Percentiles rank a stretch among this genome's conserved stretches.
Evolutionary conservation across 2,888 invertebrate genomes (phyloP).

Genomic region (Stenodema calcarata): DNA sequence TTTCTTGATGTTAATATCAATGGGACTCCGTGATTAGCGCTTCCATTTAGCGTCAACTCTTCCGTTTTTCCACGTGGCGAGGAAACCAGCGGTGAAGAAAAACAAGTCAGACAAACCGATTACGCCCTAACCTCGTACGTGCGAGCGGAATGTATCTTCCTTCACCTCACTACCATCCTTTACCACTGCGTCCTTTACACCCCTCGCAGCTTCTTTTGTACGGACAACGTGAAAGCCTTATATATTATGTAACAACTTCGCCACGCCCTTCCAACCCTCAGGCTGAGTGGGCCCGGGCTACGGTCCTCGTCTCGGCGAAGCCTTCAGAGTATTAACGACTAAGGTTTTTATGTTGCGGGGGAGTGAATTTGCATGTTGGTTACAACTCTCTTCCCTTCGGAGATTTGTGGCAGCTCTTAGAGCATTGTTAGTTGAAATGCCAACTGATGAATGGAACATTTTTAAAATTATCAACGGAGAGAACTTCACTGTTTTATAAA

Average conservation of each 20-base stretch:
- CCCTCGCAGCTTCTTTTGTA: background rate
- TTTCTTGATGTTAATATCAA: no score
- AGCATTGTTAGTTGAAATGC: no score
- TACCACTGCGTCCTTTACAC: background rate
- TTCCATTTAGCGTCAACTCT: no score
- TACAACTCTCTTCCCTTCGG: no score
- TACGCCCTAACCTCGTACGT: slow-evolving; percentile 14
- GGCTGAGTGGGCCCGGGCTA: background rate
- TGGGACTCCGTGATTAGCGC: no score
- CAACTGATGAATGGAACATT: no score
- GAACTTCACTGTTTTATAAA: no score
- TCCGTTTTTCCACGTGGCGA: background rate
- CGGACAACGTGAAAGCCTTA: background rate
- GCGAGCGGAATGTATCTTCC: background rate
- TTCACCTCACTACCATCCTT: background rate
- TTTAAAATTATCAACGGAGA: no score
- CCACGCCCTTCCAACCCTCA: background rate
- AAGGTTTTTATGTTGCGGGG: background rate
- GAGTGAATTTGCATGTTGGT: no score
- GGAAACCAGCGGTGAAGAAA: background rate
- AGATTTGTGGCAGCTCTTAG: no score
- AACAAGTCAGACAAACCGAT: background rate
- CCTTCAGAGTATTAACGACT: background rate
- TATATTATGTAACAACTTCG: slow-evolving; percentile 2
- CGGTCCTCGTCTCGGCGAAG: background rate